Conservation (phyloP, 2,797 vertebrate species). For the Enteromius anoplus region DNA sequence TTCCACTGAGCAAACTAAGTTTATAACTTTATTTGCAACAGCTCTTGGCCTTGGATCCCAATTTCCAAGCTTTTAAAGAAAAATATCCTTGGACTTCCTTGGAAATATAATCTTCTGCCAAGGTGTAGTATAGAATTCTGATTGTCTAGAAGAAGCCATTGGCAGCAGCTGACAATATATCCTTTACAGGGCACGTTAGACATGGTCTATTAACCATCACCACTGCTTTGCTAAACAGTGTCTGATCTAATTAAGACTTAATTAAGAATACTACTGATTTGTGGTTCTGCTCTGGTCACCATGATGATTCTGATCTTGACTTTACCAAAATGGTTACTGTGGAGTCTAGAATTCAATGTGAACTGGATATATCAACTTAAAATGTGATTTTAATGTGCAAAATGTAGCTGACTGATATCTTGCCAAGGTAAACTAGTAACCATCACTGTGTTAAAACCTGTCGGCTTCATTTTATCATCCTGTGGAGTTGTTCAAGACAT, state of each 20-base stretch:
- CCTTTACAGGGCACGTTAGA: constrained; percentile 9
- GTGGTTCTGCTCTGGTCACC: neutral
- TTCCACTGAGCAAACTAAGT: constrained; percentile 46
- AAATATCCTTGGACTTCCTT: constrained; percentile 25
- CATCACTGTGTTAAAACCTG: neutral
- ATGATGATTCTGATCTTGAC: too few relatives aligned
- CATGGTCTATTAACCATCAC: neutral
- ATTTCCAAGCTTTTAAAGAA: constrained; percentile 38
- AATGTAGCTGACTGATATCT: neutral
- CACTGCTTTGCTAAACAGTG: constrained; percentile 3
- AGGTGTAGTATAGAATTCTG: neutral
- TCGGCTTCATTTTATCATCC: neutral
- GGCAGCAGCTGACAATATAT: neutral
- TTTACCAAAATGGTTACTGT: neutral
- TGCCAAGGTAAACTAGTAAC: neutral
- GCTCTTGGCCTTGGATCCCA: constrained; percentile 25
- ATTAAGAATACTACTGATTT: neutral
- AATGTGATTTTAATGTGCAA: neutral
- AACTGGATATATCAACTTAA: neutral
- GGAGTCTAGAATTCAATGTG: neutral
- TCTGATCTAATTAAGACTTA: neutral
- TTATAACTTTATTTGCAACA: constrained; percentile 8
- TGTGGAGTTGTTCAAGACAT: neutral
- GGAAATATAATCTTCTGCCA: constrained; percentile 21
- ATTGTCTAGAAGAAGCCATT: neutral